phyloP scores from a whole-genome alignment of 2,888 invertebrate species.

The Norana najaformis region DNA sequence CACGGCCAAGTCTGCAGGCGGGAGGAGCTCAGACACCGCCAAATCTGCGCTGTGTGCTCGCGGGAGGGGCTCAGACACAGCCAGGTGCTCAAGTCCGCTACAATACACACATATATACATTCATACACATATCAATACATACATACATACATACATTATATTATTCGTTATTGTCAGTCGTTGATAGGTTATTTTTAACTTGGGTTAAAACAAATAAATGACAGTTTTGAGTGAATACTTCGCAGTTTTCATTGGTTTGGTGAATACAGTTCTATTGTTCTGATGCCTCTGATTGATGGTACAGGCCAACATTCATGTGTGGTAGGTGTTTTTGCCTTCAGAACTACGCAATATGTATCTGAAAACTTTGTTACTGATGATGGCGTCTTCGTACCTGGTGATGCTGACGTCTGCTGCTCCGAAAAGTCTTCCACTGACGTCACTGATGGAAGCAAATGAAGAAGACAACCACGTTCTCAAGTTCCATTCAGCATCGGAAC shows the following conservation, averaged over 20 bases:
- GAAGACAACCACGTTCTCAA: not conserved
- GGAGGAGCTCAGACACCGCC: too few relatives aligned
- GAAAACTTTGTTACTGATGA: not conserved
- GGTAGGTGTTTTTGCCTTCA: not conserved
- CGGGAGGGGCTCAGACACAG: too few relatives aligned
- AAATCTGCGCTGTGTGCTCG: too few relatives aligned
- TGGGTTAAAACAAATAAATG: not conserved
- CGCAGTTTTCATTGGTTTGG: not conserved
- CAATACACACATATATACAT: too few relatives aligned
- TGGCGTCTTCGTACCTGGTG: not conserved
- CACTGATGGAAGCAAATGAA: not conserved
- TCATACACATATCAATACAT: too few relatives aligned
- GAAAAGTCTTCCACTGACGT: not conserved
- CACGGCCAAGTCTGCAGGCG: too few relatives aligned
- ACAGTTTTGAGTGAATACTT: not conserved
- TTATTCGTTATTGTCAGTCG: too few relatives aligned
- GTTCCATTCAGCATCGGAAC: not conserved
- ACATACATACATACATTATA: too few relatives aligned
- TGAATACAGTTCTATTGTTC: not conserved
- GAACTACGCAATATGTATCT: not conserved
- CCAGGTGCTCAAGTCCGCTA: too few relatives aligned
- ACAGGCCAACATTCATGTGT: too few relatives aligned
- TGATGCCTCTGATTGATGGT: not conserved
- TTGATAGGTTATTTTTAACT: too few relatives aligned
- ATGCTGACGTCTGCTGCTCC: not conserved